Evolutionary conservation across 2,888 invertebrate species (phyloP).

Genomic region (Leucoptera coffeella): DNA sequence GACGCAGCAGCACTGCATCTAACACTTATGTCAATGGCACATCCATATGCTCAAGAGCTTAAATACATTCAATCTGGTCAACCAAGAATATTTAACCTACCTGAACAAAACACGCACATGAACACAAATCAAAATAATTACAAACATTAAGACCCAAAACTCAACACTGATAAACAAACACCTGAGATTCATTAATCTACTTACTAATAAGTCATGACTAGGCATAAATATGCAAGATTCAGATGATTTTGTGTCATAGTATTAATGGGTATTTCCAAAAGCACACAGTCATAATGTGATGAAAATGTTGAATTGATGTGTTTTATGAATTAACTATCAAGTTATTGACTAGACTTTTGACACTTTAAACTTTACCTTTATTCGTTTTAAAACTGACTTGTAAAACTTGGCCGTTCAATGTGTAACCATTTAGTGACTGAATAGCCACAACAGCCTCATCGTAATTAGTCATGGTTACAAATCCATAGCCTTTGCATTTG

Average conservation of each 20-base stretch:
- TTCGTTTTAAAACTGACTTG: constrained; percentile 97
- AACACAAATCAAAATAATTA: no score
- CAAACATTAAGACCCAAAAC: no score
- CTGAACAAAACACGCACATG: no score
- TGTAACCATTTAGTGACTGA: constrained; percentile 93
- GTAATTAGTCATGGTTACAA: constrained; percentile 98
- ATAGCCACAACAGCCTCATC: constrained; percentile 96
- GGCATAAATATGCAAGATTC: constrained; percentile 1
- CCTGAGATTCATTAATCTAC: constrained; percentile 2
- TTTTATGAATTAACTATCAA: constrained; percentile 49
- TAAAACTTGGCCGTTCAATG: constrained; percentile 88
- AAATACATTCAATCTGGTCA: no score
- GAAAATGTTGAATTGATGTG: no score
- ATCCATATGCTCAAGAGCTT: no score
- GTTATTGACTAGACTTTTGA: constrained; percentile 47
- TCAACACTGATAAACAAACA: no score
- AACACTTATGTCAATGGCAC: no score
- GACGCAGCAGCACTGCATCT: no score
- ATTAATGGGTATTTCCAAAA: no score
- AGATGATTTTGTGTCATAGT: no score
- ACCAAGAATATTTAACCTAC: no score
- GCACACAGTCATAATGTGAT: constrained; percentile 6
- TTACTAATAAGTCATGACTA: constrained; percentile 1
- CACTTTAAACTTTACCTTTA: constrained; percentile 67
- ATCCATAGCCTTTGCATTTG: constrained; percentile 98